Evolutionary conservation across 2,888 invertebrate genomes (phyloP).

Genomic region (Parnassius apollo): DNA sequence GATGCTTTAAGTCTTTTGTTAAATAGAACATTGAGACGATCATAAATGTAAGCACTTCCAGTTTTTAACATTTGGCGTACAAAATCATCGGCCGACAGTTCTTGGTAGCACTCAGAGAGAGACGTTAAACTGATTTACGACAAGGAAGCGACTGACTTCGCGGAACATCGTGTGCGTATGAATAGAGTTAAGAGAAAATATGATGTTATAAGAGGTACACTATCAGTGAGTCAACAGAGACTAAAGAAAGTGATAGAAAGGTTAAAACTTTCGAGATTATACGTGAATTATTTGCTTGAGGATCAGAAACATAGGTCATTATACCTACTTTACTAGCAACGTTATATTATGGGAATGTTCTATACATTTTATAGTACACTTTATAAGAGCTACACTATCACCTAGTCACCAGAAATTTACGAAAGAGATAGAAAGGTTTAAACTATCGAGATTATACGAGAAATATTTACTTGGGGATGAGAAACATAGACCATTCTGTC

Average conservation of each 20-base stretch:
- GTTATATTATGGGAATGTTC: too few relatives aligned
- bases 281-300: too few relatives aligned
- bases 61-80: constrained; percentile 24
- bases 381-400: constrained; percentile 1
- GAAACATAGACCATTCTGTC: too few relatives aligned
- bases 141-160: constrained; percentile 41
- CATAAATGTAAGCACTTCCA: constrained; percentile 20
- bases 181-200: constrained; percentile 16
- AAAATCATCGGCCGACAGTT: constrained; percentile 34
- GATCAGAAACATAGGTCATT: too few relatives aligned
- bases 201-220: constrained; percentile 10
- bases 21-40: constrained; percentile 21
- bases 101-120: constrained; percentile 46
- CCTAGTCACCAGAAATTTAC: background rate
- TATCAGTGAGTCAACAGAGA: background rate
- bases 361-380: too few relatives aligned
- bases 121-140: constrained; percentile 64
- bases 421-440: background rate
- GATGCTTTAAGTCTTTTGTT: constrained; percentile 4
- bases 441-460: constrained; percentile 11
- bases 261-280: constrained; percentile 17
- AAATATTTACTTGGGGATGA: too few relatives aligned
- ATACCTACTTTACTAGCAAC: too few relatives aligned
- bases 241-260: background rate
- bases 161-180: constrained; percentile 24